Base-by-base conservation (phyloP, 2,888 invertebrate genomes). In the Apamea anceps region DNA sequence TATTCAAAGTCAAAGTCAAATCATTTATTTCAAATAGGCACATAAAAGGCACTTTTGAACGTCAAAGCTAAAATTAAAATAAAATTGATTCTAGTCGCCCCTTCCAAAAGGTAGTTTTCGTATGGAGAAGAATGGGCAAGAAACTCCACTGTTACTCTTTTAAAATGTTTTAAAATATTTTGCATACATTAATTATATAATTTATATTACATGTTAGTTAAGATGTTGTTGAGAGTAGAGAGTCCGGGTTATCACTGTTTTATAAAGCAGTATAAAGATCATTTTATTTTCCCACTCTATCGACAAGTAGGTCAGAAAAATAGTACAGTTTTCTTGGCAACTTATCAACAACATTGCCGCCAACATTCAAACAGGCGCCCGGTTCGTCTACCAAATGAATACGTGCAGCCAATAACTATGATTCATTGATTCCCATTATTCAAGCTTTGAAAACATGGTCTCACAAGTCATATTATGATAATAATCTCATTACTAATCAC, bases 251-350 rank as follows among this genome's bases (percentile, higher is more conserved):
- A 2, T 25, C 25, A 32, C 51, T 8, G 10, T 25, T 18, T 42
- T n/a, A n/a, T n/a, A 48, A 21, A 48, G 21, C 68, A 48, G 68
- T 48, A 28, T 28, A 21, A 21, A 48, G 45, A 68, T 68, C 0
- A 65, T 71, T 75, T 42, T 65, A 72, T 48, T 54, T 75, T n/a
- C 25, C 21, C 60, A 65, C 15, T 77, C 13, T 72, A 48, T 12
- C 60, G 37, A 80, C 63, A 77, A 88, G 42, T 88, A 68, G 86
- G 84, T 81, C 86, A 70, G 62, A 75, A 54, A 28, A 60, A 82
- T 21, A 48, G 51, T 54, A 21, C 15, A 7, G 68, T 51, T 57
- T 45, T 25, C 18, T 80, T 86, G 84, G 84, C 84, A 86, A 7
- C 68, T 45, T 76, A 60, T 72, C 79, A 79, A 79, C 75, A 60